phyloP scores from a whole-genome alignment of 2,888 invertebrate species.

The Polia nebulosa region DNA sequence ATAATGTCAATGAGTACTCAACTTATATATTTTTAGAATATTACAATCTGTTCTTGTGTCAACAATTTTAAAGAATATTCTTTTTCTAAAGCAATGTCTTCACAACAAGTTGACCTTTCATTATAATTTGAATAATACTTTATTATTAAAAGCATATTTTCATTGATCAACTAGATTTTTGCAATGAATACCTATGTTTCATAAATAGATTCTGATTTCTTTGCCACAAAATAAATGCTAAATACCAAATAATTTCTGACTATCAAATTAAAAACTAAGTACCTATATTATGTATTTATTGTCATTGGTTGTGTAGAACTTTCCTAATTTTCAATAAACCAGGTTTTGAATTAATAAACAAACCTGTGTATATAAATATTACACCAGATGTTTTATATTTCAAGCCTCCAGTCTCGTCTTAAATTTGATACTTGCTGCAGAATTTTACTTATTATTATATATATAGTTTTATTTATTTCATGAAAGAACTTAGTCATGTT shows the following conservation, averaged over 20 bases:
- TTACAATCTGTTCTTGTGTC: neutral
- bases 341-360: conserved; percentile 13
- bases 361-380: neutral
- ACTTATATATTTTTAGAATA: conserved; percentile 17
- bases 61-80: neutral
- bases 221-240: neutral
- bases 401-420: neutral
- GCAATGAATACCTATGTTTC: neutral
- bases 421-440: neutral
- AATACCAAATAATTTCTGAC: conserved; percentile 1
- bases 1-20: conserved; percentile 24
- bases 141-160: neutral
- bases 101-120: conserved; percentile 12
- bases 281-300: neutral
- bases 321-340: neutral
- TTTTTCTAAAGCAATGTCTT: neutral
- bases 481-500: no score
- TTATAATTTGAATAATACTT: neutral
- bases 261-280: neutral
- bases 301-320: conserved; percentile 3
- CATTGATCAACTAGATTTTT: neutral
- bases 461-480: neutral
- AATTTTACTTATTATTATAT: neutral
- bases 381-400: neutral
- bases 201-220: neutral